Conservation (phyloP, 2,797 vertebrate genomes). For the Phoebastria nigripes region DNA sequence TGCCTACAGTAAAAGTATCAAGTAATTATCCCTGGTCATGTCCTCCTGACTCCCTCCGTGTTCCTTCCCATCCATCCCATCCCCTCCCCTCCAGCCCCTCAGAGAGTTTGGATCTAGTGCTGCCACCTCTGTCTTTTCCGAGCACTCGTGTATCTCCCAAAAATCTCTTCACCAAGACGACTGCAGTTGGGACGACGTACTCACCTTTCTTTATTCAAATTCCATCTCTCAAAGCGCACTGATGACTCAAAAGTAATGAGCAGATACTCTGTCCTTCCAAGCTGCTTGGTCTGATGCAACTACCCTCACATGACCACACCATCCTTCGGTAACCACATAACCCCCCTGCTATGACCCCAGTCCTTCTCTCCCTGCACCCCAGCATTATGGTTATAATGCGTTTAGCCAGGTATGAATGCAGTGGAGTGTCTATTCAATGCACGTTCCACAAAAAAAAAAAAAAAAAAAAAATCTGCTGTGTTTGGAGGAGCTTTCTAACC, state of each 20-base stretch:
- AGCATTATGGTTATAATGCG: fast-evolving
- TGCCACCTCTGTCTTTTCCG: neutral
- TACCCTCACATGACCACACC: fast-evolving
- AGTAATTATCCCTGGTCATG: neutral
- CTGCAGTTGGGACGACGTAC: neutral
- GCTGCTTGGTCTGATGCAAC: neutral
- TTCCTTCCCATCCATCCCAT: neutral
- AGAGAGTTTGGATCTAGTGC: neutral
- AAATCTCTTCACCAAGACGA: neutral
- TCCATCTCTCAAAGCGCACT: neutral
- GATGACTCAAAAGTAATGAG: neutral
- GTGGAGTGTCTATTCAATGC: fast-evolving
- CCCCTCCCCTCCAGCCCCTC: neutral
- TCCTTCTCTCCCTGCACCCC: neutral
- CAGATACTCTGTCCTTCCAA: neutral
- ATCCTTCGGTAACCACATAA: fast-evolving
- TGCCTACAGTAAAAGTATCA: neutral
- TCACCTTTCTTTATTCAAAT: neutral
- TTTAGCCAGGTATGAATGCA: neutral
- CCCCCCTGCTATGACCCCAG: neutral
- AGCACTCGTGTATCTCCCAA: neutral
- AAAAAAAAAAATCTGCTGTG: neutral
- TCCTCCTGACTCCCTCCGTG: neutral
- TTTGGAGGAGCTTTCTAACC: neutral
- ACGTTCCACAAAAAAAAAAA: neutral